A percentile compares a stretch with the other conserved stretches of the same genome.
Conservation (phyloP, 2,797 vertebrate genomes). For the Clarias fuscus region DNA sequence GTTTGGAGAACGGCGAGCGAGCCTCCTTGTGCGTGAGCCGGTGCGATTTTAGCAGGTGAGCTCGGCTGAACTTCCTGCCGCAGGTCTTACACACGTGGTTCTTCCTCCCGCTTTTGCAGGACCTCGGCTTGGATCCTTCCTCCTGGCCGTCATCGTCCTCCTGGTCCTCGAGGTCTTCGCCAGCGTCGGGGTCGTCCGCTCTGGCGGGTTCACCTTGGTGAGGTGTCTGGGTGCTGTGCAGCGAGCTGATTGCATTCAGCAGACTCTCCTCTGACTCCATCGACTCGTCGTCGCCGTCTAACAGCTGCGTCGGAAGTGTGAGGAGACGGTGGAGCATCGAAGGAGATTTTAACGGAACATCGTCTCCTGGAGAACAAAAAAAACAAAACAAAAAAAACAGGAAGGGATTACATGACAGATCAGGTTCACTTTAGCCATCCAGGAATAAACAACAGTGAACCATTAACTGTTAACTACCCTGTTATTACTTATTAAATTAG, state of each 20-base stretch:
- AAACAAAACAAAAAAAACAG: background rate
- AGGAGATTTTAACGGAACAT: slow-evolving; percentile 64
- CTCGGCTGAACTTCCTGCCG: slow-evolving; percentile 72
- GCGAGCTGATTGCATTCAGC: background rate
- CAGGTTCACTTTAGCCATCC: background rate
- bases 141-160: slow-evolving; percentile 48
- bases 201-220: slow-evolving; percentile 35
- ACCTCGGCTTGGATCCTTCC: slow-evolving; percentile 54
- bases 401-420: background rate
- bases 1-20: slow-evolving; percentile 68
- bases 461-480: background rate
- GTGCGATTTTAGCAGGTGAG: slow-evolving; percentile 72
- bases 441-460: background rate
- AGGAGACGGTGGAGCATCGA: slow-evolving; percentile 81
- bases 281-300: slow-evolving; percentile 63
- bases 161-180: slow-evolving; percentile 35
- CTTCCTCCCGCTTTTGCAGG: slow-evolving; percentile 65
- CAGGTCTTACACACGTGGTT: slow-evolving; percentile 74
- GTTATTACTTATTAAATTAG: background rate
- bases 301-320: slow-evolving; percentile 75
- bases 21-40: slow-evolving; percentile 64
- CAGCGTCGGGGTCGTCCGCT: slow-evolving; percentile 57
- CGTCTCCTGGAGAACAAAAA: slow-evolving; percentile 39
- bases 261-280: slow-evolving; percentile 51
- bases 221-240: slow-evolving; percentile 16